Conservation (phyloP, 2,797 vertebrate genomes). For the Ctenosaura bakeri region DNA sequence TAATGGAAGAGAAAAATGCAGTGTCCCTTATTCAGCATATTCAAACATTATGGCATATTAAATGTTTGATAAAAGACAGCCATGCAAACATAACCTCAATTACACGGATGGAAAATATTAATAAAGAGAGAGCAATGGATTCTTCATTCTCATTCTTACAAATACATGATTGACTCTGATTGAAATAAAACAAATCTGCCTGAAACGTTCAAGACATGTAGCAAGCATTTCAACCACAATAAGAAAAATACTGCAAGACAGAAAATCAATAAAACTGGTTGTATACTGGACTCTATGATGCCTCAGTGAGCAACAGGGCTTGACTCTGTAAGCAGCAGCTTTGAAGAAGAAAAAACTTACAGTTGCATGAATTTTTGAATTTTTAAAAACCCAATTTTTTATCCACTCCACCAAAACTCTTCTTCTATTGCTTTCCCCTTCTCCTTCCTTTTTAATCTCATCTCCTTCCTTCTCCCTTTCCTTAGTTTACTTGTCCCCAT, state of each 20-base stretch:
- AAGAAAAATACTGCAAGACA: background rate
- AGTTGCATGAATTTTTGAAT: too few species aligned
- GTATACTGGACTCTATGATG: background rate
- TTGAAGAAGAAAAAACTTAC: background rate
- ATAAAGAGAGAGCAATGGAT: background rate
- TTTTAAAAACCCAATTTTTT: too few species aligned
- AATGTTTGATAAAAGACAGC: background rate
- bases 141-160: background rate
- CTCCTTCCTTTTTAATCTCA: too few species aligned
- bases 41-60: background rate
- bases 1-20: background rate
- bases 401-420: too few species aligned
- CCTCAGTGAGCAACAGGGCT: background rate
- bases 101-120: background rate
- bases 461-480: too few species aligned
- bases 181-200: background rate
- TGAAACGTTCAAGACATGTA: background rate
- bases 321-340: background rate
- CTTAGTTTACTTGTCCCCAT: too few species aligned
- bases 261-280: background rate
- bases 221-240: background rate
- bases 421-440: too few species aligned
- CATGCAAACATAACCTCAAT: background rate
- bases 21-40: background rate
- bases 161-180: background rate